Evolutionary conservation across 2,113 vertebrate species (phyloP), one percentile per base, ranked within the genome.

Genomic region (Dermatemys mawii): DNA sequence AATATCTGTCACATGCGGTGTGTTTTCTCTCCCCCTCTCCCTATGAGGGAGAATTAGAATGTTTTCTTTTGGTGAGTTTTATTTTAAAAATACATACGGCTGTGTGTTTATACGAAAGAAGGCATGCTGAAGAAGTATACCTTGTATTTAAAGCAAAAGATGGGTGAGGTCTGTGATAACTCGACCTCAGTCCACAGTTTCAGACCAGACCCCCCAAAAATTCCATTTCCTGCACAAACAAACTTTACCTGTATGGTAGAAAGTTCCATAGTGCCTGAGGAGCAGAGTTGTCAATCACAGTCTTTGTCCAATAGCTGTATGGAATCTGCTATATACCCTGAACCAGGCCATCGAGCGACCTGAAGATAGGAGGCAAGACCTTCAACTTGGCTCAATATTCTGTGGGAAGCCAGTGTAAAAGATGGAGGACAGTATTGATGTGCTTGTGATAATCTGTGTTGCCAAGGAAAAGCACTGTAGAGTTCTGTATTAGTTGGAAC

Each of bases 271-370:
- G 24, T 38, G 55, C 3, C 46, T 13, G 16, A 84, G 13, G 21
- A 3, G 5, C 22, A 55, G 22, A 22, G 22, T 19, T 32, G 35
- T 21, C 44, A 91, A 44, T 24, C 83, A 63, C 27, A 83, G 53
- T 16, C 41, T 41, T 51, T 38, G 55, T 3, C 83, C 35, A 55
- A 4, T 1, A n/a, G 82, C 55, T 57, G 55, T 57, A 57, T 29
- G 55, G 55, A 57, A 44, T 22, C 54, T 9, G 5, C 13, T 2
- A 44, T 41, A 46, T 35, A 60, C 29, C 57, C 57, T 60, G 29
- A 60, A 5, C 6, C 2, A 70, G 32, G 26, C 16, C 24, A 26
- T 6, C 1, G 0, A 11, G 32, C 1, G 0, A 21, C 14, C 38
- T 50, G 22, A 48, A 46, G 51, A 26, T 24, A 38, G 55, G 51